These are phyloP conservation scores for Electrophaes corylata DNA, from an alignment of 2,888 invertebrate species.

Conservation along the genomic window DNA sequence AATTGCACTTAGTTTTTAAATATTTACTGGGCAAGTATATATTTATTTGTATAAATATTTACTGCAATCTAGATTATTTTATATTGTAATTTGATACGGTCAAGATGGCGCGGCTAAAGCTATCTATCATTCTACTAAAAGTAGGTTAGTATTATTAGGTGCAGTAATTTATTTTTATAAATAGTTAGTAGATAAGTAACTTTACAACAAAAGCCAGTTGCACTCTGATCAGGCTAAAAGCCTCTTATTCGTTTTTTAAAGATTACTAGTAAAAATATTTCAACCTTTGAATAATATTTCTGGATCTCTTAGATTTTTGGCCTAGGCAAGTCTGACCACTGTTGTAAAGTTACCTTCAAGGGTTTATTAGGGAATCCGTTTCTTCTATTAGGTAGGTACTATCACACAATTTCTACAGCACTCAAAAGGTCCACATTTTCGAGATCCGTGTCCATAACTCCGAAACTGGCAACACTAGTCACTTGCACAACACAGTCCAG, in stretches of 20 bases:
- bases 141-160: slow-evolving; percentile 7
- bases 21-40: no score
- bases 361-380: slow-evolving; percentile 39
- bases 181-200: slow-evolving; percentile 19
- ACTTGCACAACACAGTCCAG: slow-evolving; percentile 77
- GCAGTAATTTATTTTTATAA: neutral
- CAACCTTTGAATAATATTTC: neutral
- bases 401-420: slow-evolving; percentile 45
- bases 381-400: slow-evolving; percentile 37
- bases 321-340: slow-evolving; percentile 68
- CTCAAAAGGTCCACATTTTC: slow-evolving; percentile 56
- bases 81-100: slow-evolving; percentile 37
- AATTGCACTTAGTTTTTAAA: neutral
- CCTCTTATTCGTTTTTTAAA: neutral
- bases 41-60: neutral
- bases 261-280: neutral
- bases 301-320: neutral
- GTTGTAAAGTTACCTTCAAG: slow-evolving; percentile 42
- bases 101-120: slow-evolving; percentile 36
- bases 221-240: neutral
- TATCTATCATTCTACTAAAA: slow-evolving; percentile 25
- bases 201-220: slow-evolving; percentile 29
- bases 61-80: neutral
- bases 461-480: slow-evolving; percentile 64
- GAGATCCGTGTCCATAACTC: slow-evolving; percentile 36